Base-by-base conservation (phyloP, 2,888 invertebrate genomes). In the Lasioglossum leucozonium region DNA sequence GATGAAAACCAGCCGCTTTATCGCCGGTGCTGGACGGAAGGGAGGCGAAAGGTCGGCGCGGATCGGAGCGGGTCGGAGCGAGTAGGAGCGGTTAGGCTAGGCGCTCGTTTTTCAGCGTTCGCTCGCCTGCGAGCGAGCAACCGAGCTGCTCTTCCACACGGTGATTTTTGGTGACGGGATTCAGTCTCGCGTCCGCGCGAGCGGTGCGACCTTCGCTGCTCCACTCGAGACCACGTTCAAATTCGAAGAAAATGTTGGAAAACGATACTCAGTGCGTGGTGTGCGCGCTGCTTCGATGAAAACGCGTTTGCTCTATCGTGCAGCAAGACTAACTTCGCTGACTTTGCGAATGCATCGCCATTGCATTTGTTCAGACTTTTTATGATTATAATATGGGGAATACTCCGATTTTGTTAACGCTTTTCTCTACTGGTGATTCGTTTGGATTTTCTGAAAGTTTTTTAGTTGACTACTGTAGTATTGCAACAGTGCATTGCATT, bases 1-100 rank as follows among this genome's bases (percentile, higher is more conserved):
- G 89, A 87, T 90, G 88, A 89, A 89, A 90, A 89, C 90, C 87
- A 84, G 81, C 82, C 90, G 88, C 85, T 89, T 89, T 91, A 88
- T 88, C 87, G 87, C 87, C 82, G 83, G 18, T 6, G n/a, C 67
- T 73, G 81, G 77, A 84, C 86, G 80, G 86, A 82, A 83, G 73
- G 74, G 81, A 87, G 88, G 86, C 80, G 82, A 73, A 72, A 82
- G 87, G 87, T 87, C 86, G 89, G 87, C 86, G 75, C 85, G 76
- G 65, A 18, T 22, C 86, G 74, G 69, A 26, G 26, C 65, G 65
- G 30, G 26, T 22, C 86, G 74, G 69, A 26, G 26, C 65, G 65
- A 18, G 26, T 58, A 88, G 87, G 86, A 87, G 73, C 85, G 76
- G 67, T 34, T 37, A 58, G 26, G 58, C 58, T 58, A 58, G 58